Conservation (phyloP, 2,888 invertebrate genomes). For the Atrina japonica region DNA sequence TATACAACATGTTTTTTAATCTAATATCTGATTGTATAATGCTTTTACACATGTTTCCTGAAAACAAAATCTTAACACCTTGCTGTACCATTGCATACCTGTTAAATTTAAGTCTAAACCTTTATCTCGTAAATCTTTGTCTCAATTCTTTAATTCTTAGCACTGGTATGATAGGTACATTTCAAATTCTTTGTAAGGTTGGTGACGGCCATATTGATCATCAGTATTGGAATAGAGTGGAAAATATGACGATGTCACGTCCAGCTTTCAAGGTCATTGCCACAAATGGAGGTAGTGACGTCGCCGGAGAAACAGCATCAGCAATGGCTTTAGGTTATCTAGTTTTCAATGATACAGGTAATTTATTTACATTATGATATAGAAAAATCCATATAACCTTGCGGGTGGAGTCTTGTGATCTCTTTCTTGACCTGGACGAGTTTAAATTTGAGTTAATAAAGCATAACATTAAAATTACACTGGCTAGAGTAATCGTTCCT, state of each 20-base stretch:
- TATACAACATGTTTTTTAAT: too few species aligned
- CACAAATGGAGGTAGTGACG: constrained; percentile 84
- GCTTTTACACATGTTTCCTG: neutral
- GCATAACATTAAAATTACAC: too few species aligned
- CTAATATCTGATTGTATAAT: too few species aligned
- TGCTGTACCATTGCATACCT: neutral
- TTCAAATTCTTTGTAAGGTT: too few species aligned
- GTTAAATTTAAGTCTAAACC: neutral
- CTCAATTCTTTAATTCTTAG: neutral
- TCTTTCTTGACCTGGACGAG: too few species aligned
- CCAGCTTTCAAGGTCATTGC: constrained; percentile 83
- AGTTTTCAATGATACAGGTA: constrained; percentile 78
- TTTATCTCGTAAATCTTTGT: neutral
- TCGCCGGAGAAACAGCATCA: constrained; percentile 84
- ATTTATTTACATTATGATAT: too few species aligned
- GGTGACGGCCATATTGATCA: constrained; percentile 82
- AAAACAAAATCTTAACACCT: neutral
- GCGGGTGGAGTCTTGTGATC: too few species aligned
- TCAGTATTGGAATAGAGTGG: constrained; percentile 84
- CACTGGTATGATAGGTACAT: too few species aligned
- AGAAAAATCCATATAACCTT: too few species aligned
- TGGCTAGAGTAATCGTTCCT: too few species aligned
- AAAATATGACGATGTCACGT: constrained; percentile 83
- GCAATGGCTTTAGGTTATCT: constrained; percentile 83
- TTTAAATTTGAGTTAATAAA: too few species aligned